Evolutionary conservation across 1,140 invertebrate species (phyloP), one percentile per base, ranked within the genome.

Genomic region (Anastrepha obliqua): DNA sequence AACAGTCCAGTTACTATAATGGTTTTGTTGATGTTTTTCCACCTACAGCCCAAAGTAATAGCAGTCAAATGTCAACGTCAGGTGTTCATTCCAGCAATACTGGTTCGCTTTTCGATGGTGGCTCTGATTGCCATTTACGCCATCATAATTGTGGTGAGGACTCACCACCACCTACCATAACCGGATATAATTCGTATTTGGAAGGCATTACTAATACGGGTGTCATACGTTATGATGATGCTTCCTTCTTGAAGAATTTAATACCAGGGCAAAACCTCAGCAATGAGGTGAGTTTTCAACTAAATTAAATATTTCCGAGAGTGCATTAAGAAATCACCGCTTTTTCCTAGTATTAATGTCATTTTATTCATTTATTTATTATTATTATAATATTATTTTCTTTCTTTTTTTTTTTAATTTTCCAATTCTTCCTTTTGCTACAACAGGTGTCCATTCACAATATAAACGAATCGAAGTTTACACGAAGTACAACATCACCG

Each of bases 231-330:
- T 93, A 93, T 64, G 92, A 93, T 89, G 91, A 93, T 86, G 90
- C 94, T 88, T 94, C 94, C 0, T 95, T 95, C 88, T 94, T 95
- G 67, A 94, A 94, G 88, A 90, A 94, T 70, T 89, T 95, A 87
- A 90, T 94, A 58, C 94, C 94, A 3, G 94, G 94, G 1, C 94
- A 95, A 39, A 94, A 94, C 92, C 88, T 95, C 51, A 95, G 95
- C 89, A 95, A 92, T 87, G 94, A 95, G 90, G 94, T 93, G 87
- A 59, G 86, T 70, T 62, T 39, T 44, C 44, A 29, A 58, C 39
- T 47, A 42, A 86, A 59, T 39, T 59, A 47, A 81, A 62, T 15
- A 15, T 59, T 1, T 60, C 29, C 29, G 29, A 29, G 29, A 29
- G 29, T 29, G 29, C 29, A 29, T 78, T 78, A 64, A 15, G 39